Conservation (phyloP, 2,888 invertebrate genomes). For the Criorhina ranunculi region DNA sequence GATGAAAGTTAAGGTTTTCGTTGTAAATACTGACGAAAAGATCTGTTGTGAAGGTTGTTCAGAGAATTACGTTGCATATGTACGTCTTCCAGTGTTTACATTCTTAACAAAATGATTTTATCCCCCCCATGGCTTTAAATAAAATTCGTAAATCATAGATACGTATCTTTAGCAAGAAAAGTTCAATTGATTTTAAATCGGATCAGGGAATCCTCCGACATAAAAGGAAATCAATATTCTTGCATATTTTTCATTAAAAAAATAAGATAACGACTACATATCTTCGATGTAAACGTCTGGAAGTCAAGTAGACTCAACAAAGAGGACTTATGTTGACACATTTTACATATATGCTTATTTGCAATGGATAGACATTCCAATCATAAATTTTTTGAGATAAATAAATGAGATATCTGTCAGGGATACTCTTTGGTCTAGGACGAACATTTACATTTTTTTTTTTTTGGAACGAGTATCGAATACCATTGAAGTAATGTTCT, state of each 20-base stretch:
- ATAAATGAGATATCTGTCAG: neutral
- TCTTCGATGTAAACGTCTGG: neutral
- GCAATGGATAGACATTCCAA: neutral
- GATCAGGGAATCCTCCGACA: neutral
- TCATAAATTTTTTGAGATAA: constrained; percentile 1
- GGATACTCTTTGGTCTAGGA: neutral
- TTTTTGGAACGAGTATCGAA: neutral
- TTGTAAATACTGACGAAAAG: constrained; percentile 1
- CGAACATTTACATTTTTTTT: neutral
- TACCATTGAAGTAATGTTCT: neutral
- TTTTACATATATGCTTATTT: neutral
- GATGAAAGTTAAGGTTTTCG: constrained; percentile 7
- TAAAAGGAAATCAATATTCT: neutral
- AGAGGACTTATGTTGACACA: neutral
- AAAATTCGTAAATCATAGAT: neutral
- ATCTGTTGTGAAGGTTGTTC: neutral
- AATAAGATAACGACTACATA: neutral
- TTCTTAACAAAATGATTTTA: too few relatives aligned
- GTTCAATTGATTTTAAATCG: constrained; percentile 14
- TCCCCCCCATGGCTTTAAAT: too few relatives aligned
- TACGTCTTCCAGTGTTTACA: neutral
- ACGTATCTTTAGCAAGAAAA: neutral
- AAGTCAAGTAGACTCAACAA: neutral
- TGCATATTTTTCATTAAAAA: neutral
- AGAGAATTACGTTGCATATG: neutral